Percentiles rank a stretch among this genome's conserved stretches.
phyloP scores from a whole-genome alignment of 2,888 invertebrate genomes.

The Ariolimax columbianus region DNA sequence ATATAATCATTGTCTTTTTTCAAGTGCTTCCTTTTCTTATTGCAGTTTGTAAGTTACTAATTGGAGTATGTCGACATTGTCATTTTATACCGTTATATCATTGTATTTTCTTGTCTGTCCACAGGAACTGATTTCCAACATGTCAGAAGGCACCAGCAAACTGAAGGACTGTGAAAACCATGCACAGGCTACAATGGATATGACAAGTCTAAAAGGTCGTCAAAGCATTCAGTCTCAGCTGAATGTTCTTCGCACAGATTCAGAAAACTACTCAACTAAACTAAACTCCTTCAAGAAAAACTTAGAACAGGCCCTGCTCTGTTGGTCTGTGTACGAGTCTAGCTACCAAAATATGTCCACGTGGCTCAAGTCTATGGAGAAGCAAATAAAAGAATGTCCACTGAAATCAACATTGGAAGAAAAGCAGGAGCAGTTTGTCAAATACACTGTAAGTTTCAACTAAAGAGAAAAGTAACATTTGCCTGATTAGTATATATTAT shows the following conservation, averaged over 20 bases:
- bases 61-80: neutral
- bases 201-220: conserved; percentile 82
- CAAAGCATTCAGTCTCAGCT: conserved; percentile 73
- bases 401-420: conserved; percentile 89
- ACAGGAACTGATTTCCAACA: conserved; percentile 83
- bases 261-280: conserved; percentile 76
- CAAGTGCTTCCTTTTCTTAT: no score
- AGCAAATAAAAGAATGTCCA: conserved; percentile 90
- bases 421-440: conserved; percentile 87
- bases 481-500: neutral
- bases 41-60: neutral
- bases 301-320: conserved; percentile 82
- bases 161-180: conserved; percentile 85
- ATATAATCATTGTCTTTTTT: no score
- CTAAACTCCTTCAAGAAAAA: conserved; percentile 83
- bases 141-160: conserved; percentile 79
- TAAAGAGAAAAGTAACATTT: neutral
- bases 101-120: conserved; percentile 20
- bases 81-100: neutral
- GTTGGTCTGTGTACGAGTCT: conserved; percentile 93
- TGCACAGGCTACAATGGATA: conserved; percentile 80
- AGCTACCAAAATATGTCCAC: conserved; percentile 88
- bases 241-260: conserved; percentile 71
- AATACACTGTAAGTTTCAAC: conserved; percentile 83
- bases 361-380: conserved; percentile 92